Percentiles rank a stretch among this genome's conserved stretches.
Conservation (phyloP, 1,140 invertebrate genomes). For the Dendroctonus valens region DNA sequence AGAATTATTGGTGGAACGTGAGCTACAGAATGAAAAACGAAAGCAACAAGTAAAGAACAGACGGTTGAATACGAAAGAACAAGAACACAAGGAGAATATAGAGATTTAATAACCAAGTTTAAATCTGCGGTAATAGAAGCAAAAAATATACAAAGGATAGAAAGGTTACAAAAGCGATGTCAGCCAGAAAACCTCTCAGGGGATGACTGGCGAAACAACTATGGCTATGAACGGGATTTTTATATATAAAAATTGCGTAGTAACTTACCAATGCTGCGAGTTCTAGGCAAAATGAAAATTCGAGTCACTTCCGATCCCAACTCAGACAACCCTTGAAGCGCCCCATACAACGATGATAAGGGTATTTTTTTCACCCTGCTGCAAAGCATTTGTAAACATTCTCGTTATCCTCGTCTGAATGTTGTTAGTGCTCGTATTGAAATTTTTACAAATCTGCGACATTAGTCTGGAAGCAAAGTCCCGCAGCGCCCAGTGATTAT, state of each 20-base stretch:
- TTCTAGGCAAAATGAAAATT: slow-evolving; percentile 87
- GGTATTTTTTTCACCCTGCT: slow-evolving; percentile 82
- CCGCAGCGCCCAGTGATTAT: slow-evolving; percentile 98
- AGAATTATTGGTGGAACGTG: too few species aligned
- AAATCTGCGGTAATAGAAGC: too few species aligned
- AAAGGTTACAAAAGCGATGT: too few species aligned
- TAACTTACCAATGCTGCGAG: slow-evolving; percentile 76
- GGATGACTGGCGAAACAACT: too few species aligned
- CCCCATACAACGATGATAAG: slow-evolving; percentile 90
- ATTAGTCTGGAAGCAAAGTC: slow-evolving; percentile 96
- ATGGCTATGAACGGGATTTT: too few species aligned
- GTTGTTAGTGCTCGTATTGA: slow-evolving; percentile 95
- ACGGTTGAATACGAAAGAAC: too few species aligned
- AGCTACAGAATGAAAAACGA: too few species aligned
- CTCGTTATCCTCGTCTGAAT: slow-evolving; percentile 92
- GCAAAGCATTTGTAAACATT: slow-evolving; percentile 69
- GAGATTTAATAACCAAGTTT: too few species aligned
- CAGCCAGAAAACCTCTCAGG: too few species aligned
- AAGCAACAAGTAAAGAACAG: too few species aligned
- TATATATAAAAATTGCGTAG: not conserved
- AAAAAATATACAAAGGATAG: too few species aligned
- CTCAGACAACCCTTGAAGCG: slow-evolving; percentile 87
- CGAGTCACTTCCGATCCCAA: slow-evolving; percentile 92
- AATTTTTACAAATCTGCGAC: slow-evolving; percentile 95
- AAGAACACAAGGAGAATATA: too few species aligned